Conservation (phyloP, 2,113 vertebrate species). For the Perca schrenkii region DNA sequence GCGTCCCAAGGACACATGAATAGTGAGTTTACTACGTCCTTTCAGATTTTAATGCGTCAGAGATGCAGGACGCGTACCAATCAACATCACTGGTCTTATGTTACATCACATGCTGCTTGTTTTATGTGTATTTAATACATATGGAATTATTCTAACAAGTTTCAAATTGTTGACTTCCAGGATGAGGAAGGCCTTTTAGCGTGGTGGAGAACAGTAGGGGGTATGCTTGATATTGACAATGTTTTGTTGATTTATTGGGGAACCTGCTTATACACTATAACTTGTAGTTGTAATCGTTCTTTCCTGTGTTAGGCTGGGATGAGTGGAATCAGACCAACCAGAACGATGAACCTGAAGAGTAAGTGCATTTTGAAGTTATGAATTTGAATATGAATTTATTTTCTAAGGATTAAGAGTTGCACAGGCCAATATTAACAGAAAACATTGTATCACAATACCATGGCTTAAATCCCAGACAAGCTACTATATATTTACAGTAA, state of each 20-base stretch:
- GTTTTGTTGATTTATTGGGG: neutral
- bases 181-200: constrained; percentile 77
- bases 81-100: too few relatives aligned
- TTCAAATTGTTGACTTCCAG: constrained; percentile 44
- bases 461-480: neutral
- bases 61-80: too few relatives aligned
- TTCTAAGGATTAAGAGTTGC: neutral
- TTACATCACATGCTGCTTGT: neutral
- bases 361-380: constrained; percentile 23
- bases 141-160: neutral
- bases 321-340: constrained; percentile 77
- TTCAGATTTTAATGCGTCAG: too few relatives aligned
- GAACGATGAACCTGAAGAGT: constrained; percentile 75
- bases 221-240: constrained; percentile 33
- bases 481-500: too few relatives aligned
- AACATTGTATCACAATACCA: neutral
- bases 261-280: neutral
- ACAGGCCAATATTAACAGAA: neutral
- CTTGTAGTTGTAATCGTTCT: too few relatives aligned
- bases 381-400: neutral
- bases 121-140: neutral
- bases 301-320: constrained; percentile 72
- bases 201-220: constrained; percentile 81
- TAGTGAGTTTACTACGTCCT: too few relatives aligned
- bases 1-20: too few relatives aligned